These are phyloP conservation scores for Stictonetta naevosa DNA, from an alignment of 2,113 vertebrate genomes.

Conservation along the genomic window DNA sequence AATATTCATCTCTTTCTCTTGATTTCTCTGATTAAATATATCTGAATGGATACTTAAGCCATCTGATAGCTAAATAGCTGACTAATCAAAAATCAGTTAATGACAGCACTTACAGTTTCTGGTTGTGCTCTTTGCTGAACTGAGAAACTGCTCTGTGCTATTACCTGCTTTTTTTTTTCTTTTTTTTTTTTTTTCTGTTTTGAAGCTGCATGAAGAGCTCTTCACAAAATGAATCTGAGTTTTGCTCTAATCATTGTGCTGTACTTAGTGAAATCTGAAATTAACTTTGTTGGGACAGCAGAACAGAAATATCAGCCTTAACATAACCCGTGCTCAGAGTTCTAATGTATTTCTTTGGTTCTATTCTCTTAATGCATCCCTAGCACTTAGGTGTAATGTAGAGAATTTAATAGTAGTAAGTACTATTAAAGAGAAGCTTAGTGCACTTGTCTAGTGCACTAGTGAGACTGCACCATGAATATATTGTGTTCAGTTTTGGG, in stretches of 20 bases:
- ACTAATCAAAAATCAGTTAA: constrained; percentile 64
- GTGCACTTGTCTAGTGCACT: too few species aligned
- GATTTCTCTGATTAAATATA: constrained; percentile 64
- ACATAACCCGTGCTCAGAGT: not conserved
- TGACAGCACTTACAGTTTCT: constrained; percentile 24
- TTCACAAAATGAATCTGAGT: constrained; percentile 14
- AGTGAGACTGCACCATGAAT: too few species aligned
- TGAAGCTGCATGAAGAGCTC: not conserved
- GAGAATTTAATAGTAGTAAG: not conserved
- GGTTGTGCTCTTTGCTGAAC: constrained; percentile 23
- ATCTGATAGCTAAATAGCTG: constrained; percentile 41
- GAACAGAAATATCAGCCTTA: not conserved
- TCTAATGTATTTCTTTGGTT: not conserved
- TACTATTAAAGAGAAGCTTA: not conserved
- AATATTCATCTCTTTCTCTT: constrained; percentile 41
- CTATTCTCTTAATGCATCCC: not conserved
- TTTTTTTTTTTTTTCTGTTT: constrained; percentile 19
- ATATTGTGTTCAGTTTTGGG: too few species aligned
- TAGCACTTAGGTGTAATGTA: not conserved
- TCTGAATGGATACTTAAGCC: constrained; percentile 39
- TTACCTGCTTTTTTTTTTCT: constrained; percentile 38
- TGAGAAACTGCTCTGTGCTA: constrained; percentile 31
- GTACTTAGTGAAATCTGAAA: constrained; percentile 32
- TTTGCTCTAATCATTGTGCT: not conserved
- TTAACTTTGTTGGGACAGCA: constrained; percentile 26